Evolutionary conservation across 2,797 vertebrate species (phyloP).

Genomic region (Coluber constrictor): DNA sequence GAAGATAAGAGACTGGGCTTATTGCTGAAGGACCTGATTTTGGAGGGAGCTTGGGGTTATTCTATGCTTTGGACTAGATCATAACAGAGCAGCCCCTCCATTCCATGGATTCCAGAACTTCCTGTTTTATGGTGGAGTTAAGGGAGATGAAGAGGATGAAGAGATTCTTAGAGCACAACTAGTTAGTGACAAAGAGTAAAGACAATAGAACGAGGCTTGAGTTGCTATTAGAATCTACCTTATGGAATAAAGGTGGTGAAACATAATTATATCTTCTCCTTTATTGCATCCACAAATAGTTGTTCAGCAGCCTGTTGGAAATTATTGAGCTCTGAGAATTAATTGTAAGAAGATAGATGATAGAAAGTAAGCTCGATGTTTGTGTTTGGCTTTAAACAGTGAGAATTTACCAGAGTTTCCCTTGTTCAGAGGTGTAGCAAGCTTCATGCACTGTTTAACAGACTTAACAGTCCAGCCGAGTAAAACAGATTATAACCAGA

Average conservation of each 20-base stretch:
- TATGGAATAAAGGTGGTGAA: neutral
- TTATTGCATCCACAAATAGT: neutral
- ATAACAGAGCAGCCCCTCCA: neutral
- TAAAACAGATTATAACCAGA: conserved; percentile 27
- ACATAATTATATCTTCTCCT: neutral
- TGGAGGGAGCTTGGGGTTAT: neutral
- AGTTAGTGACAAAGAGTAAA: neutral
- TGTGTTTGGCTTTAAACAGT: conserved; percentile 37
- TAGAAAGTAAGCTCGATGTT: conserved; percentile 33
- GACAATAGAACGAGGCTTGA: neutral
- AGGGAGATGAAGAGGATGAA: neutral
- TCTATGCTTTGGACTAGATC: neutral
- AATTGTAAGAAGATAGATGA: conserved; percentile 19
- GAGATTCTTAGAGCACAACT: neutral
- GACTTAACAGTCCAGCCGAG: conserved; percentile 20
- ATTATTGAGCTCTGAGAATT: neutral
- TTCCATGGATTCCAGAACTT: neutral
- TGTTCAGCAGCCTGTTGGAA: neutral
- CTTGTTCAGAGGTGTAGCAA: conserved; percentile 25
- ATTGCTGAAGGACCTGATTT: neutral
- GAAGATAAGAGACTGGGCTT: neutral
- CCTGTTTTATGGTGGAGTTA: neutral
- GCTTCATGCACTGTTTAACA: conserved; percentile 46
- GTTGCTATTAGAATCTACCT: neutral
- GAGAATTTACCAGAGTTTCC: conserved; percentile 25